Base-by-base conservation (phyloP, 2,888 invertebrate genomes). In the Drosophila antonietae region DNA sequence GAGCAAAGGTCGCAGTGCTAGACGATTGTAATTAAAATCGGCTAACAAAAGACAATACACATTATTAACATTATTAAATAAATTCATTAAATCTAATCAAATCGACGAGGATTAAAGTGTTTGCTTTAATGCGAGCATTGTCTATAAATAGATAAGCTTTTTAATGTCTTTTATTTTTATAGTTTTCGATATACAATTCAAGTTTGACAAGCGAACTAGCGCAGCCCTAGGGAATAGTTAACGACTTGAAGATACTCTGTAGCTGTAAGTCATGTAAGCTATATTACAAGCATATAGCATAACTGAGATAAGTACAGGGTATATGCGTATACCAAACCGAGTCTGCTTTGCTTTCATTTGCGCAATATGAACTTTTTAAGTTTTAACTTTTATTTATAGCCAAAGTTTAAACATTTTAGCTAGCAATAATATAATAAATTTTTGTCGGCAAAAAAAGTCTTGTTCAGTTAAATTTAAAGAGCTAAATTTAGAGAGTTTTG, bases 11-110 rank as follows among this genome's bases (percentile, higher is more conserved):
- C 44, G n/a, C 37, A n/a, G 15, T 52, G 10, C 12, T 35, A 23
- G 41, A 35, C 44, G 20, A 49, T 23, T 55, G 37, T 23, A 74
- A 74, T 75, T 61, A 52, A 74, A 39, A 14, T 5, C 37, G 35
- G 31, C 56, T 6, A 35, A 46, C 37, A n/a, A 46, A 33, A 60
- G 43, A 31, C 18, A 23, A 2, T 14, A 44, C 31, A 37, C 60
- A 33, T 23, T 39, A 35, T 35, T 56, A 51, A 23, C 60, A 37
- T 18, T 44, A 39, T 35, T 44, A 44, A 61, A 44, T 49, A 52
- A 35, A 71, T 59, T 47, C 35, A 59, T 47, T 14, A 31, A 41
- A 18, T 15, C 28, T 20, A 52, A 28, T 33, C 39, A 33, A 55
- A 41, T 5, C 31, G 4, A 6, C 5, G 15, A 9, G n/a, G 6